phyloP scores from a whole-genome alignment of 2,797 vertebrate species.

The Trachops cirrhosus region DNA sequence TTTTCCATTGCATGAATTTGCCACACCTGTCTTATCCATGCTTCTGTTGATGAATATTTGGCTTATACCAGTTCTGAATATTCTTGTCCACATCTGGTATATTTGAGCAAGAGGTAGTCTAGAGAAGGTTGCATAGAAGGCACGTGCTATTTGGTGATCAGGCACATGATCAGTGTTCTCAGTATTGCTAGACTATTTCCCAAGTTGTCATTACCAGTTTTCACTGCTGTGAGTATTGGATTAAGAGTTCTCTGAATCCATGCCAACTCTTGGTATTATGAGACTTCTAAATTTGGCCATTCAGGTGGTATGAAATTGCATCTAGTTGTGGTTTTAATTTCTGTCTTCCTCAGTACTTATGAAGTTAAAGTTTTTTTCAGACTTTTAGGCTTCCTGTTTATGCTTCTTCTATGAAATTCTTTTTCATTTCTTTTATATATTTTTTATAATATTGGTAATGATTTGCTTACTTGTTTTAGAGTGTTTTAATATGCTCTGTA shows the following conservation, averaged over 20 bases:
- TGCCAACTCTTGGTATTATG: neutral
- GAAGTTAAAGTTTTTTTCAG: neutral
- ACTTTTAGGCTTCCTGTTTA: neutral
- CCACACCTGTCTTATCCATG: neutral
- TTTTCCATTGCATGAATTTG: neutral
- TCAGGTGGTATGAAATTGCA: neutral
- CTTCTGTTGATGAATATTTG: neutral
- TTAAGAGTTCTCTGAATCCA: neutral
- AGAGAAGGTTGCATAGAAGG: neutral
- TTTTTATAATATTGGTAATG: neutral
- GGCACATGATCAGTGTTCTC: neutral
- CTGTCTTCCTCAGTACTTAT: neutral
- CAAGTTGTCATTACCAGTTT: neutral
- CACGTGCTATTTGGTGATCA: neutral
- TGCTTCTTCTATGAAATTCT: neutral
- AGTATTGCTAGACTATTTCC: neutral
- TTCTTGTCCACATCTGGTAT: neutral
- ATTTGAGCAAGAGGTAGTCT: neutral
- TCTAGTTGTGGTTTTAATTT: neutral
- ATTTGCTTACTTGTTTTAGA: neutral
- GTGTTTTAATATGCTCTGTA: neutral
- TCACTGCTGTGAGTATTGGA: neutral
- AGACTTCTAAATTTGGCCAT: neutral
- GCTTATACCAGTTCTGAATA: neutral
- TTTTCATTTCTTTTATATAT: neutral